Percentiles rank a stretch among this genome's conserved stretches.
Conservation (phyloP, 2,113 vertebrate species). For the Centropus bengalensis region DNA sequence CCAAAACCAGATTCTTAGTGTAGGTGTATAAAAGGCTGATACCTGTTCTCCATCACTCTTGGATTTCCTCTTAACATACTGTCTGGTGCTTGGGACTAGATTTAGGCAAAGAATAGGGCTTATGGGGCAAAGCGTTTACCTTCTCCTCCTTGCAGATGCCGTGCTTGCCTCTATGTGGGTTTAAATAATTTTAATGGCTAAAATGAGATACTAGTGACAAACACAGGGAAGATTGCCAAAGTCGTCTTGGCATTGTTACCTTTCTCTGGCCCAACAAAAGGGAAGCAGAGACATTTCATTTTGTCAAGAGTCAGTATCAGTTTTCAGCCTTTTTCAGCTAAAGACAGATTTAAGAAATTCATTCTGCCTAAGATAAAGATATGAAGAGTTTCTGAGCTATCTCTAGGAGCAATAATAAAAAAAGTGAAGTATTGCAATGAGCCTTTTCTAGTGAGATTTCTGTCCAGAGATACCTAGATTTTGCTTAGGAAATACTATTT, state of each 20-base stretch:
- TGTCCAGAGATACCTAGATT: not conserved
- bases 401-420: not conserved
- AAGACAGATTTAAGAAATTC: not conserved
- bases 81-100: not conserved
- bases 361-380: not conserved
- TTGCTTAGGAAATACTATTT: conserved; percentile 18
- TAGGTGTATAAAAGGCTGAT: rapidly evolving
- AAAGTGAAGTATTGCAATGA: not conserved
- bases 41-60: not conserved
- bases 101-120: not conserved
- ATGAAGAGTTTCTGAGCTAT: not conserved
- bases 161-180: rapidly evolving
- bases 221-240: not conserved
- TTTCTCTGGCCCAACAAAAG: not conserved
- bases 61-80: rapidly evolving
- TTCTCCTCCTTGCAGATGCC: not conserved
- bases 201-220: not conserved
- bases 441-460: not conserved
- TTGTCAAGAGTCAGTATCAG: not conserved
- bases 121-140: not conserved
- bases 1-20: not conserved
- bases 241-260: not conserved
- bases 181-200: not conserved
- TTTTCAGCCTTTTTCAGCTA: not conserved
- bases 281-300: not conserved